phyloP scores from a whole-genome alignment of 2,888 invertebrate genomes.

The Carterocephalus palaemon region DNA sequence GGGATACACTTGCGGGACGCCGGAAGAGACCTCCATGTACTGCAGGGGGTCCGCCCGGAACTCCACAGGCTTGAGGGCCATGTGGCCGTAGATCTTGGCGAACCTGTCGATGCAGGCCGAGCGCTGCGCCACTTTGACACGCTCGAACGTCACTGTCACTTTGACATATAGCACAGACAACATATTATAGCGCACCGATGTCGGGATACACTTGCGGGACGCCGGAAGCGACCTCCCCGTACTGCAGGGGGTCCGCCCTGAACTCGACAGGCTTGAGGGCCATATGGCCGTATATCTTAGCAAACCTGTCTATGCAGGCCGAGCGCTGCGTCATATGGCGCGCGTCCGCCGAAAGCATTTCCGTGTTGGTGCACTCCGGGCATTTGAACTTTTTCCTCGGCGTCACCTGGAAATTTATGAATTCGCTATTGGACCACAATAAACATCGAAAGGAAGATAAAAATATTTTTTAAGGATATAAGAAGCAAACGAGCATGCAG shows the following conservation, averaged over 20 bases:
- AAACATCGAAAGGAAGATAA: too few species aligned
- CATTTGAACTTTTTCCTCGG: slow-evolving; percentile 98
- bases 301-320: slow-evolving; percentile 90
- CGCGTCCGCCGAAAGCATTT: slow-evolving; percentile 95
- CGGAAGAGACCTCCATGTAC: slow-evolving; percentile 91
- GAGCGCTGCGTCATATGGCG: slow-evolving; percentile 96
- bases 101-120: slow-evolving; percentile 96
- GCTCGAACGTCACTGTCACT: too few species aligned
- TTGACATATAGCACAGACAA: neutral
- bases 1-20: slow-evolving; percentile 91
- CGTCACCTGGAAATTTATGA: slow-evolving; percentile 83
- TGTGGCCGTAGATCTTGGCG: slow-evolving; percentile 87
- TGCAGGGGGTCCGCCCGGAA: slow-evolving; percentile 97
- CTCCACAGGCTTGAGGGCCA: slow-evolving; percentile 93
- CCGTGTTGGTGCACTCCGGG: slow-evolving; percentile 94
- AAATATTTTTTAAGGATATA: too few species aligned
- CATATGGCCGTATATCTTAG: slow-evolving; percentile 90
- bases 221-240: slow-evolving; percentile 90
- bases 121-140: slow-evolving; percentile 94
- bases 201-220: slow-evolving; percentile 91
- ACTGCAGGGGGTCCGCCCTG: slow-evolving; percentile 96
- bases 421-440: neutral
- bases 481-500: too few species aligned
- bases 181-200: slow-evolving; percentile 89
- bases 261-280: slow-evolving; percentile 94